Base-by-base conservation (phyloP, 2,113 vertebrate genomes). In the Crypturellus undulatus region DNA sequence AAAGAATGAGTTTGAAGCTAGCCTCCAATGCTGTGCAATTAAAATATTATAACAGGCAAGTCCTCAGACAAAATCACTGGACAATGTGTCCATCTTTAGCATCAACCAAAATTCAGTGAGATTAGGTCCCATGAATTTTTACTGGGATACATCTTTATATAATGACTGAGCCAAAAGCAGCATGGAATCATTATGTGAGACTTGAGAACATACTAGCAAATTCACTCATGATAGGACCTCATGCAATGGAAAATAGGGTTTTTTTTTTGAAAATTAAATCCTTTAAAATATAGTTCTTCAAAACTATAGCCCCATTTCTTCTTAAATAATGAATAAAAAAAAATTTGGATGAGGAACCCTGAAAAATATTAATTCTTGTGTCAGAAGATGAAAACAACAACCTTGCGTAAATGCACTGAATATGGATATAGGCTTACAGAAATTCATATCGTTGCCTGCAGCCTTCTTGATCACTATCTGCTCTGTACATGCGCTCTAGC, bases 401-500 rank as follows among this genome's bases (percentile, higher is more conserved):
- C 20, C 75, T 63, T 36, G 24, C 9, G 63, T 58, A 63, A 69
- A 88, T 79, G 43, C 10, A 3, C 9, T 47, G 54, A 4, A 30
- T 36, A 58, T 20, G 2, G 14, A 20, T 24, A 84, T 21, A 75
- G 20, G 26, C 9, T 78, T 0, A 59, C 30, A 73, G 11, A 92
- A 93, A 90, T 64, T 70, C 64, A 79, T 34, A 84, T 43, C 34
- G 25, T 40, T 36, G 59, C 12, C 12, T 26, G 20, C 15, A 60
- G 34, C 3, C 6, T 17, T 56, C 71, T 43, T 82, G 15, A 88
- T 60, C 51, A 81, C 54, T 2, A 4, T n/a, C 7, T 76, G 25
- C 2, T 67, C 64, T 86, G 82, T 24, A 42, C 26, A 24, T 0
- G 0, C 15, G 58, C 30, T 68, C 16, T 47, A 34, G 8, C 47